Evolutionary conservation across 2,888 invertebrate genomes (phyloP).

Genomic region (Merodon equestris): DNA sequence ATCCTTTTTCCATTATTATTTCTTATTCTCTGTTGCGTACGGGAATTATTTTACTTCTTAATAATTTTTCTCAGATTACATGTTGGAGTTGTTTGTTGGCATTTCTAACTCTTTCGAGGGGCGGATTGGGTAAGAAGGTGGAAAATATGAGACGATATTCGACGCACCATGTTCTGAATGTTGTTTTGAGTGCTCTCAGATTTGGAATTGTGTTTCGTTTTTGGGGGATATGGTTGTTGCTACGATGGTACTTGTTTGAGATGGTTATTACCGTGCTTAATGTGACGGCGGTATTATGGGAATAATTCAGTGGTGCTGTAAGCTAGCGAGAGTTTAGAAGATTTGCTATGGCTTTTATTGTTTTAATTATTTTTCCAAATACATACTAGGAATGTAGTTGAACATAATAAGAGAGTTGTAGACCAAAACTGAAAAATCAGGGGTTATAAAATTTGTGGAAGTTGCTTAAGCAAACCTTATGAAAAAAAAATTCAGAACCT

Average conservation of each 20-base stretch:
- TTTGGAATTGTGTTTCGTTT: slow-evolving; percentile 20
- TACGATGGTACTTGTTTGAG: slow-evolving; percentile 5
- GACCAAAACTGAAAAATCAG: no score
- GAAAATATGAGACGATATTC: slow-evolving; percentile 47
- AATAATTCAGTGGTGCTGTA: slow-evolving; percentile 47
- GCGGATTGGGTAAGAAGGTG: not conserved
- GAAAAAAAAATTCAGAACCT: no score
- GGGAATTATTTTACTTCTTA: slow-evolving; percentile 63
- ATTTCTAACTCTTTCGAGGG: slow-evolving; percentile 43
- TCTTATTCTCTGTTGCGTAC: slow-evolving; percentile 64
- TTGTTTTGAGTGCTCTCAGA: slow-evolving; percentile 39
- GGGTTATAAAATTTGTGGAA: no score
- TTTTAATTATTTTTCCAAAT: slow-evolving; percentile 40
- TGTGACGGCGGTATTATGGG: slow-evolving; percentile 41
- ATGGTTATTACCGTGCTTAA: slow-evolving; percentile 29
- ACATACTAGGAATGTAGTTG: no score
- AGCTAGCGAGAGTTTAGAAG: slow-evolving; percentile 23
- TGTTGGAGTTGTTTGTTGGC: slow-evolving; percentile 11
- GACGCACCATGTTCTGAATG: slow-evolving; percentile 51
- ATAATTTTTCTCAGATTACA: slow-evolving; percentile 68
- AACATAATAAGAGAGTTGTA: no score
- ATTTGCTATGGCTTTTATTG: slow-evolving; percentile 37
- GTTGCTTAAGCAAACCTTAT: no score
- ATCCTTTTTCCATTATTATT: slow-evolving; percentile 79
- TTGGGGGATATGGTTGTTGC: slow-evolving; percentile 3